Evolutionary conservation across 2,888 invertebrate species (phyloP).

Genomic region (Tachina fera): DNA sequence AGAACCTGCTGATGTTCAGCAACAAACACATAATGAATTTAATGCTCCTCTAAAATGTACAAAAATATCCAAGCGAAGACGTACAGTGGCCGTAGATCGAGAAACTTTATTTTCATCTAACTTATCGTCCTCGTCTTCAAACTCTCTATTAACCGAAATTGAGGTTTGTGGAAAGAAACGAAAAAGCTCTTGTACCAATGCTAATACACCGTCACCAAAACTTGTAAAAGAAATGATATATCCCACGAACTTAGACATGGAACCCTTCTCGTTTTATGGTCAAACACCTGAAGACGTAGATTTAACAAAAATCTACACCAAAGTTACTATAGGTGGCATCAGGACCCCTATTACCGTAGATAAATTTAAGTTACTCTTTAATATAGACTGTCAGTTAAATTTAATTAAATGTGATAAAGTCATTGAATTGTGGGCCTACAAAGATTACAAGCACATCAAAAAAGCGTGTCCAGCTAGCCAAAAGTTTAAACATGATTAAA

Average conservation of each 20-base stretch:
- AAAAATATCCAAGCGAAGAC: slow-evolving; percentile 74
- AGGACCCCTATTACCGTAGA: slow-evolving; percentile 74
- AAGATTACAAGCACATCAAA: slow-evolving; percentile 68
- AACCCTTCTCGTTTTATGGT: slow-evolving; percentile 74
- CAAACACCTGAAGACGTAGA: slow-evolving; percentile 71
- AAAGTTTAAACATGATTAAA: slow-evolving; percentile 70
- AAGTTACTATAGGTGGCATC: slow-evolving; percentile 75
- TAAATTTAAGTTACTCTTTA: slow-evolving; percentile 75
- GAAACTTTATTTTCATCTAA: slow-evolving; percentile 33
- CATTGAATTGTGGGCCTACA: slow-evolving; percentile 20
- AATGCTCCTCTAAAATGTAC: slow-evolving; percentile 59
- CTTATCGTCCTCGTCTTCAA: background rate
- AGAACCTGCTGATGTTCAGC: background rate
- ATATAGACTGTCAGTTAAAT: slow-evolving; percentile 74
- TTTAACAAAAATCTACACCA: slow-evolving; percentile 75
- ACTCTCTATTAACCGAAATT: slow-evolving; percentile 16
- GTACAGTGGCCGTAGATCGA: slow-evolving; percentile 74
- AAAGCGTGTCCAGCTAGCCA: slow-evolving; percentile 76
- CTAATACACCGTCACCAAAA: slow-evolving; percentile 2
- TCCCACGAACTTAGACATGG: slow-evolving; percentile 53
- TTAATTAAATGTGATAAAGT: slow-evolving; percentile 71
- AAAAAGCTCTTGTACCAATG: slow-evolving; percentile 33
- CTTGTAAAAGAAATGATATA: background rate
- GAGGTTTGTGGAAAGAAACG: slow-evolving; percentile 54
- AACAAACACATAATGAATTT: slow-evolving; percentile 28